Conservation (phyloP, 35 echinoderm and acorn worm genomes). For the Amphiura filiformis region DNA sequence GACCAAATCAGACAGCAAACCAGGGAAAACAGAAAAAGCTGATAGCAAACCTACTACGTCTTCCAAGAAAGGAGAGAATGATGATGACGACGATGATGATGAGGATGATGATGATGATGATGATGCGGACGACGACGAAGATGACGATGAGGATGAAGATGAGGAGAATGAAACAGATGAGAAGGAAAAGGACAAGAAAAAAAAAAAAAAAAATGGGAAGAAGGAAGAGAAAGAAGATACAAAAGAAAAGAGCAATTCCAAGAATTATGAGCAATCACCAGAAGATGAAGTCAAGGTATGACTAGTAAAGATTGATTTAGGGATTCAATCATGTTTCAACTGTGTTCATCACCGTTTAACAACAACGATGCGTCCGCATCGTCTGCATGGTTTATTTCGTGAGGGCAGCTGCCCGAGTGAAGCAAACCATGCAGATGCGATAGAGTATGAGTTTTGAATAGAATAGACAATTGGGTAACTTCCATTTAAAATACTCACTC, state of each 20-base stretch:
- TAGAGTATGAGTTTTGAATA: too few species aligned
- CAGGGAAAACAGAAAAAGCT: background rate
- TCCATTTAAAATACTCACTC: too few species aligned
- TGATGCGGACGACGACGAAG: too few species aligned
- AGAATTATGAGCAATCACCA: background rate
- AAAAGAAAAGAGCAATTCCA: background rate
- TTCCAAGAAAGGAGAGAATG: slow-evolving; percentile 24
- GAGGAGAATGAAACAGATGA: background rate
- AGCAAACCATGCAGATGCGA: too few species aligned
- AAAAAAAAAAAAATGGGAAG: slow-evolving; percentile 11
- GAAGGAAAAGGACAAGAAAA: background rate
- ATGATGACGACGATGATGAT: slow-evolving; percentile 26
- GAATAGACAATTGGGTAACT: too few species aligned
- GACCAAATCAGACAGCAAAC: slow-evolving; percentile 11
- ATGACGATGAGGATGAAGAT: slow-evolving; percentile 25
- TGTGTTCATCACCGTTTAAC: too few species aligned
- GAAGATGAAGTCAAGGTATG: slow-evolving; percentile 21
- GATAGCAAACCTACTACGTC: background rate
- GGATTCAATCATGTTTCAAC: too few species aligned
- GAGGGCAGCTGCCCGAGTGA: too few species aligned
- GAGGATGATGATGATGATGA: too few species aligned
- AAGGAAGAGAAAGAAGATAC: background rate
- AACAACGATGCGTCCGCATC: too few species aligned
- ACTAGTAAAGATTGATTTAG: background rate
- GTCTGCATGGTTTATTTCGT: too few species aligned